Evolutionary conservation across 2,797 vertebrate genomes (phyloP), one percentile per base, ranked within the genome.

Genomic region (Cyclopterus lumpus): DNA sequence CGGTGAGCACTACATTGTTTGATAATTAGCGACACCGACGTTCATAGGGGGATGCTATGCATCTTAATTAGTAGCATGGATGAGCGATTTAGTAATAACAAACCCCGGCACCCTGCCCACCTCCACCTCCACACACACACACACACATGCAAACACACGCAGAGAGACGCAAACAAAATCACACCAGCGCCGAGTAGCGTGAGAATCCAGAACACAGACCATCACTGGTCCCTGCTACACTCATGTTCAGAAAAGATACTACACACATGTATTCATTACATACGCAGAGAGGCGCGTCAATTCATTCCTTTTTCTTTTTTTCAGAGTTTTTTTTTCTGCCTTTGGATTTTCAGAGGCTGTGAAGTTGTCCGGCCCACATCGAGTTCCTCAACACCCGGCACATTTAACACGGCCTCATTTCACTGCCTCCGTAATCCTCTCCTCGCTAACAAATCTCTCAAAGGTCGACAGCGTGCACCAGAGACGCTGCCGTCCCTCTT

Each of bases 61-160:
- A 93, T 93, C 92, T 92, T 93, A 93, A 93, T 93, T 93, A 94
- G 90, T 61, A 88, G 84, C 91, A 91, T 83, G 91, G 90, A 88
- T 91, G 91, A 93, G 87, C 77, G 89, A 87, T 91, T 93, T 92
- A 88, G 91, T 89, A 91, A 93, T 93, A 94, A 93, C 91, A 91
- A 91, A 91, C 89, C 76, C 80, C 75, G 73, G 84, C 89, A 88
- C 85, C 82, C 84, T 80, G 84, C 88, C 88, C 86, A 93, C 89
- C 90, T 90, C 86, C 76, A 92, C 86, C 81, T 87, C 72, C 79
- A 46, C 83, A 54, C 64, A 75, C 51, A 85, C 59, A 67, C 57
- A 71, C 57, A 32, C 66, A 40, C 54, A 54, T 16, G 61, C 8
- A 44, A 10, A 30, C 38, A 40, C n/a, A 67, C 63, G 67, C 20